Evolutionary conservation across 1,140 invertebrate species (phyloP).

Genomic region (Drosophila erecta): DNA sequence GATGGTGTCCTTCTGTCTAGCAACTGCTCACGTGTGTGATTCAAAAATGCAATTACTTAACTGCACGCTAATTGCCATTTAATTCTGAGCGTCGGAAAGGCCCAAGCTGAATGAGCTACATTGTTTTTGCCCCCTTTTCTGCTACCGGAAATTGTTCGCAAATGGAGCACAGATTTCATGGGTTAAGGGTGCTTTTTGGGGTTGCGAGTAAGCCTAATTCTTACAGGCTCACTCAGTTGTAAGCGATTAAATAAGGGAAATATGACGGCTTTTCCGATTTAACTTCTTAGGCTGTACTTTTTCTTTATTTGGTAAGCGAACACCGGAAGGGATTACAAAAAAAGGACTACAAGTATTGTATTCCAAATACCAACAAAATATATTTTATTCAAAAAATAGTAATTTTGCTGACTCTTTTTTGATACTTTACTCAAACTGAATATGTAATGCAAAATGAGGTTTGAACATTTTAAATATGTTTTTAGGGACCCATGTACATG

Average conservation of each 20-base stretch:
- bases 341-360: too few relatives aligned
- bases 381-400: too few relatives aligned
- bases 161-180: constrained; percentile 42
- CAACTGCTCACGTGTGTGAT: constrained; percentile 23
- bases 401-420: too few relatives aligned
- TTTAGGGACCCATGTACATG: too few relatives aligned
- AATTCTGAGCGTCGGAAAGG: constrained; percentile 49
- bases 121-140: neutral
- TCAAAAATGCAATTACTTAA: constrained; percentile 77
- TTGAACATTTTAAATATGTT: too few relatives aligned
- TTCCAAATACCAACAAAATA: too few relatives aligned
- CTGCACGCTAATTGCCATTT: constrained; percentile 72
- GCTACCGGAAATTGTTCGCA: constrained; percentile 51
- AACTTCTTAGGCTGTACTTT: too few relatives aligned
- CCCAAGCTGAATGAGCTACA: constrained; percentile 10
- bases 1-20: constrained; percentile 6
- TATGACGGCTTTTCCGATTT: too few relatives aligned
- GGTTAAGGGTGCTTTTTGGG: constrained; percentile 3
- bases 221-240: constrained; percentile 8
- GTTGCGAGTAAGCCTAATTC: constrained; percentile 3
- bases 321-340: too few relatives aligned
- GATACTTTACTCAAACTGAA: too few relatives aligned
- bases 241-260: neutral
- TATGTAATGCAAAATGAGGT: too few relatives aligned
- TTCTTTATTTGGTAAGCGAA: neutral